A percentile compares a stretch with the other conserved stretches of the same genome.
Evolutionary conservation across 2,888 invertebrate species (phyloP).

Genomic region (Epinotia ramella): DNA sequence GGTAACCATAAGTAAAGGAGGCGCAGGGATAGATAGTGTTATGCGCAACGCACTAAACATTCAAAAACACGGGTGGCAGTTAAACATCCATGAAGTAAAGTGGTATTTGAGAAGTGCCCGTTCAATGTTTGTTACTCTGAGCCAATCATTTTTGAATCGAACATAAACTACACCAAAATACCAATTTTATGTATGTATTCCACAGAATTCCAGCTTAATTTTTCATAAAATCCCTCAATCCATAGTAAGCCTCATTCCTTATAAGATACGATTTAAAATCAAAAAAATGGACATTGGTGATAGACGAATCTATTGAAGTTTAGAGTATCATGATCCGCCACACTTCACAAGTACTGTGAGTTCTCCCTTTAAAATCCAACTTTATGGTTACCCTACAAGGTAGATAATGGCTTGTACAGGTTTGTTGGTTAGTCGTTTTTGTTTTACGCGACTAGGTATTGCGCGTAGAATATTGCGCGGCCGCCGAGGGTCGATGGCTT

Average conservation of each 20-base stretch:
- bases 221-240: not conserved
- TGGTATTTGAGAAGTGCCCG: not conserved
- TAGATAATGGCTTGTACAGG: constrained; percentile 42
- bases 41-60: not conserved
- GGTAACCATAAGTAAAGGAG: not conserved
- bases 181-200: not conserved
- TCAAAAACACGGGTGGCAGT: not conserved
- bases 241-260: not conserved
- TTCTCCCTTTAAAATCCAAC: constrained; percentile 3
- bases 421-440: constrained; percentile 53
- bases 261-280: constrained; percentile 56
- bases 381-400: constrained; percentile 38
- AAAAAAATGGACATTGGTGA: constrained; percentile 54
- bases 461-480: constrained; percentile 81
- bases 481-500: constrained; percentile 83
- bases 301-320: constrained; percentile 65
- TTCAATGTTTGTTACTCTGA: not conserved
- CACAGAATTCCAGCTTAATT: not conserved
- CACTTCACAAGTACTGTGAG: constrained; percentile 8
- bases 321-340: constrained; percentile 49
- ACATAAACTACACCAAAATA: not conserved
- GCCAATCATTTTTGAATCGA: not conserved
- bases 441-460: constrained; percentile 57
- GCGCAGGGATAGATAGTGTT: not conserved
- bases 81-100: not conserved